phyloP scores from a whole-genome alignment of 2,113 vertebrate species.

The Ptyas mucosa region DNA sequence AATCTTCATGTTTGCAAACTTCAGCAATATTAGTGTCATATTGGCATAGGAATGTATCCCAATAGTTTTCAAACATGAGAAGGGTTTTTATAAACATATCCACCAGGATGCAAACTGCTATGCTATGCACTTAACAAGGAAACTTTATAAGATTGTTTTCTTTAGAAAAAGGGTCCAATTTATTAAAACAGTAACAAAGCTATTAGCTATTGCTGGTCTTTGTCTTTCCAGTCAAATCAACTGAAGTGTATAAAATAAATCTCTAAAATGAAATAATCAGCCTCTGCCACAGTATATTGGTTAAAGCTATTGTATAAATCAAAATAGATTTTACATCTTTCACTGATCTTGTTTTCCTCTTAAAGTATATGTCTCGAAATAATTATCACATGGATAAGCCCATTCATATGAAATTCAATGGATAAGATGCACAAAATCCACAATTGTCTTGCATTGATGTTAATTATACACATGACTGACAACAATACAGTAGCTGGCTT shows the following conservation, averaged over 20 bases:
- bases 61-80: background rate
- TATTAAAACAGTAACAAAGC: background rate
- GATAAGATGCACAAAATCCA: background rate
- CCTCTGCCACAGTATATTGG: background rate
- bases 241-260: background rate
- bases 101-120: background rate
- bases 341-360: background rate
- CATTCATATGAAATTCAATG: background rate
- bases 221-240: background rate
- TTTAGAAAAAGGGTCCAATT: background rate
- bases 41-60: background rate
- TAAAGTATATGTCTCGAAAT: background rate
- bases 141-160: background rate
- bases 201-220: background rate
- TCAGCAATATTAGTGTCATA: background rate
- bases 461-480: background rate
- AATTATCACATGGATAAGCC: background rate
- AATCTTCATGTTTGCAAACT: background rate
- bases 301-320: background rate
- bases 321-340: background rate
- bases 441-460: background rate
- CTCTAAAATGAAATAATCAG: rapidly evolving
- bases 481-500: background rate
- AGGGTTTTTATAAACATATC: background rate
- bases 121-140: background rate